Evolutionary conservation across 2,797 vertebrate genomes (phyloP).

Genomic region (Hozukius guyotensis): DNA sequence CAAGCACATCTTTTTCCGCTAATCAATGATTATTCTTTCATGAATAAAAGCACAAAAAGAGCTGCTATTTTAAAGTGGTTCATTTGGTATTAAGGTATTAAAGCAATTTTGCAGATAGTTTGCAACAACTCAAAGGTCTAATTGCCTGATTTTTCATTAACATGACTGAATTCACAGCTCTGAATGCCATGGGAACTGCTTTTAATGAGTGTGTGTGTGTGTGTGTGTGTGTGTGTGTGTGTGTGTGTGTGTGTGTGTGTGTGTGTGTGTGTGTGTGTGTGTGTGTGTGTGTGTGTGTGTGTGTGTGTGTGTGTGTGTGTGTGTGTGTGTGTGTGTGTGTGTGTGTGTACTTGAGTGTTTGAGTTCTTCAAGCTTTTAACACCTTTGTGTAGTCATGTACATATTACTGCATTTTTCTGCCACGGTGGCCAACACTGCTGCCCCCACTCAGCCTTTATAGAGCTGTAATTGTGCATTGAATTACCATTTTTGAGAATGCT

Average conservation of each 20-base stretch:
- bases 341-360: neutral
- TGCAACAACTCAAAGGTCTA: conserved; percentile 28
- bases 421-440: neutral
- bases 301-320: neutral
- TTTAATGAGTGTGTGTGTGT: conserved; percentile 25
- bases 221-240: neutral
- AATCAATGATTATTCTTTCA: neutral
- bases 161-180: conserved; percentile 13
- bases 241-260: neutral
- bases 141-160: conserved; percentile 45
- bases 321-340: neutral
- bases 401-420: neutral
- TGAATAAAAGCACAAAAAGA: neutral
- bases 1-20: neutral
- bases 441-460: conserved; percentile 13
- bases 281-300: neutral
- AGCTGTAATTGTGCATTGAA: conserved; percentile 30
- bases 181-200: conserved; percentile 39
- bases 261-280: neutral
- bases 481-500: conserved; percentile 18
- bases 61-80: conserved; percentile 3
- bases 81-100: neutral
- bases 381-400: neutral
- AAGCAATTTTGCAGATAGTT: conserved; percentile 28
- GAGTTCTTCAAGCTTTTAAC: neutral